Base-by-base conservation (phyloP, 2,888 invertebrate genomes). In the Pyralis farinalis region DNA sequence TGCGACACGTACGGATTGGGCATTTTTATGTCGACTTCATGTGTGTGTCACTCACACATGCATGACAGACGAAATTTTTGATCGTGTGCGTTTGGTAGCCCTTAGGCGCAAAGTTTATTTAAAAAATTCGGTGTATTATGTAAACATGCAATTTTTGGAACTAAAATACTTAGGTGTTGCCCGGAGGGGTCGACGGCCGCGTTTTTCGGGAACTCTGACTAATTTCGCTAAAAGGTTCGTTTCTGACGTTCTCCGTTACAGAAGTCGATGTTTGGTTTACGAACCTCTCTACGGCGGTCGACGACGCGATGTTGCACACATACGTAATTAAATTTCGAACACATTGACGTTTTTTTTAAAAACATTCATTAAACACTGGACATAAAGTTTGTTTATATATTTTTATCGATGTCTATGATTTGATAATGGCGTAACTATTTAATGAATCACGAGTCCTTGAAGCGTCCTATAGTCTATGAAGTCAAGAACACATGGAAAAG, bases 201-300 rank as follows among this genome's bases (percentile, higher is more conserved):
- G 62, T 71, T 83, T 85, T 87, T 86, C 83, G 84, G 86, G 87
- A 87, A 80, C 69, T 75, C 81, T 88, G 86, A 86, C 83, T 87
- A 86, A 87, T 86, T 81, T 75, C 52, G 62, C 65, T 66, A 71
- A 79, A 82, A 73, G 75, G 75, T 77, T 74, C 62, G 67, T 63
- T 70, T 73, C 68, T 60, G 62, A 58, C 53, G 67, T 65, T 51
- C 57, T 58, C 42, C 60, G 57, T 63, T 62, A 65, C 71, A 59
- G 67, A 61, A 68, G 67, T 70, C 58, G 44, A 48, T 49, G 64
- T 55, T 64, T 64, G 62, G 50, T 56, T 62, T 58, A 45, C 63
- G 62, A 63, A 51, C 58, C 60, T 47, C 53, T 49, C 51, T 47
- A 58, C 56, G 9, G 28, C 59, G 59, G 73, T 69, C 57, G 60